These are phyloP conservation scores for Poecilia gillii DNA, from an alignment of 2,797 vertebrate species.

Conservation along the genomic window DNA sequence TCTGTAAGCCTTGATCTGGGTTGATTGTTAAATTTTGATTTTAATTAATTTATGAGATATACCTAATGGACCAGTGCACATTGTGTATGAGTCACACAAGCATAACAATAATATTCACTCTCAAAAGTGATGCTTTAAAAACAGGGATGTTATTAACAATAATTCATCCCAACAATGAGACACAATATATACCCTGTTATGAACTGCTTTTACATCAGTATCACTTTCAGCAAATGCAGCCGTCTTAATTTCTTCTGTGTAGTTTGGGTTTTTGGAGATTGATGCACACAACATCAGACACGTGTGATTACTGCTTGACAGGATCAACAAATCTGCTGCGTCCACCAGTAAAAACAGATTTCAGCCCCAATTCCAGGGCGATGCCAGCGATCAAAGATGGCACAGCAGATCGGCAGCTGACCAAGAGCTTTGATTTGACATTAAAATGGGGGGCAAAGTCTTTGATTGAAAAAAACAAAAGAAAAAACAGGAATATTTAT, in stretches of 20 bases:
- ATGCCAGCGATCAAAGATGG: background rate
- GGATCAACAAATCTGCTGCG: slow-evolving; percentile 4
- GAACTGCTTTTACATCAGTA: background rate
- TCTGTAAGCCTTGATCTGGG: too few relatives aligned
- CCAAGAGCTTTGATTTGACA: background rate
- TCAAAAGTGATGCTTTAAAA: background rate
- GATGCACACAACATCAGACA: background rate
- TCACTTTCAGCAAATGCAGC: background rate
- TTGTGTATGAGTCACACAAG: too few relatives aligned
- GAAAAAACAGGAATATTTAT: too few relatives aligned
- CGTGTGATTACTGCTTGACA: background rate
- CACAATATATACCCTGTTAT: background rate
- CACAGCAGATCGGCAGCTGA: background rate
- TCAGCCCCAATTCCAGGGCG: background rate
- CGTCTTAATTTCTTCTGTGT: background rate
- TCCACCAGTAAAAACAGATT: slow-evolving; percentile 1
- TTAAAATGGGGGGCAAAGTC: background rate
- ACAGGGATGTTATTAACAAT: background rate
- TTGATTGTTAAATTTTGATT: too few relatives aligned
- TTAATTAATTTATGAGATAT: background rate
- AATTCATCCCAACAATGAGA: background rate
- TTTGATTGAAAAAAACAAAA: background rate
- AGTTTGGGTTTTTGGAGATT: too few relatives aligned
- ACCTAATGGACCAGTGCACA: background rate
- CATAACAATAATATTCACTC: background rate